These are phyloP conservation scores for Patiria miniata DNA, from an alignment of 35 echinoderm and acorn worm genomes.

Conservation along the genomic window DNA sequence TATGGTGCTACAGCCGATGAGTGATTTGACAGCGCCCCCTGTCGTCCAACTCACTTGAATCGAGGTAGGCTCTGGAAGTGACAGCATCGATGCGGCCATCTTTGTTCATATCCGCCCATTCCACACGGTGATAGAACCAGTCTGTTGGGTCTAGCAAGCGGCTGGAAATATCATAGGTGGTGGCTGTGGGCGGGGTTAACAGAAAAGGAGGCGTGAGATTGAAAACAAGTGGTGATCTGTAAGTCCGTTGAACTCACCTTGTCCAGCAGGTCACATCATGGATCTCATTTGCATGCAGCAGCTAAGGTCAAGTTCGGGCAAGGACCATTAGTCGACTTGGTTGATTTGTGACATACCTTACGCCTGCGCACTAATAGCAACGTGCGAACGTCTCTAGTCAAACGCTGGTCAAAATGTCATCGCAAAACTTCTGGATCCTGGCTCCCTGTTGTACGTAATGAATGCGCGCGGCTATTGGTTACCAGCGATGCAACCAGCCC, in stretches of 20 bases:
- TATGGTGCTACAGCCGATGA: background rate
- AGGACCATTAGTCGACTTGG: too few relatives aligned
- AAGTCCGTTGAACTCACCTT: background rate
- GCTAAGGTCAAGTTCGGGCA: too few relatives aligned
- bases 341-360: too few relatives aligned
- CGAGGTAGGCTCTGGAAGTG: constrained; percentile 54
- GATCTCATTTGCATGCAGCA: background rate
- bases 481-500: too few relatives aligned
- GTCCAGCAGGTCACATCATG: background rate
- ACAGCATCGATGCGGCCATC: constrained; percentile 79
- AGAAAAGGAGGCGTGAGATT: background rate
- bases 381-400: too few relatives aligned
- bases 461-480: too few relatives aligned
- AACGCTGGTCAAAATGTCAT: too few relatives aligned
- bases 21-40: background rate
- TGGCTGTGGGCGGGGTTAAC: background rate
- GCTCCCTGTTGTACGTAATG: too few relatives aligned
- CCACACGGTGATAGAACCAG: constrained; percentile 80
- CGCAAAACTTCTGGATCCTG: too few relatives aligned
- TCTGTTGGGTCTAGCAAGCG: background rate
- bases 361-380: too few relatives aligned
- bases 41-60: constrained; percentile 20
- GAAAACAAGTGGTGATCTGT: background rate
- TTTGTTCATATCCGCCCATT: constrained; percentile 66
- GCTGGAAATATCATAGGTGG: constrained; percentile 58